Base-by-base conservation (phyloP, 1,140 invertebrate species). In the Caenorhabditis latens region DNA sequence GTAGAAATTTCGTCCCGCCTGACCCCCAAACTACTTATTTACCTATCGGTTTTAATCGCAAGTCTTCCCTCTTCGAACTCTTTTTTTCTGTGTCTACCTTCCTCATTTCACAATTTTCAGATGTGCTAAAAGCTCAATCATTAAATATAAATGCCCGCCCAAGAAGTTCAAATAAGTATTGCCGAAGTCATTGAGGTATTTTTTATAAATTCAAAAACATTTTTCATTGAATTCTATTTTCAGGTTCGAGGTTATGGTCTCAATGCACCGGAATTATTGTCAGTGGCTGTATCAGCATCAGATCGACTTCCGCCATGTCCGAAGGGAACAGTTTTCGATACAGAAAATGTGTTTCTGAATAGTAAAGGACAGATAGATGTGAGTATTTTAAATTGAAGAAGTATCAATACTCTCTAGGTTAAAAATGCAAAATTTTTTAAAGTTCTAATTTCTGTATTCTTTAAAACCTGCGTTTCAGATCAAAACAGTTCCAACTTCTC, bases 161-260 rank as follows among this genome's bases (percentile, higher is more conserved):
- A 79, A 79, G 86, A 86, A 83, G 86, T 86, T 58, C 75, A 86
- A 83, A 71, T 86, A 55, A 86, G 79, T 58, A 67, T 86, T 46
- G 86, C 86, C 16, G 86, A 86, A 75, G 75, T 86, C 24, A 79
- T 55, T 11, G 86, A 82, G 75, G 85, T 86, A 79, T 7, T 40
- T 58, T 32, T 75, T 21, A 21, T 42, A n/a, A 9, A 13, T 4
- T 16, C 14, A 58, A 58, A 5, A 19, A 19, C 14, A n/a, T 16
- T 58, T 1, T 57, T 21, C 7, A 83, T 57, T 57, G n/a, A 16
- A 19, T 6, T 1, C 6, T n/a, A 24, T 53, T 85, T n/a, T 50
- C 63, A 86, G 85, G 86, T 86, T 14, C 53, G 86, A 7, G 86
- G 75, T 16, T 83, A 53, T 50, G 86, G 65, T 50, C 86, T 86